Evolutionary conservation across 1,140 invertebrate species (phyloP), one percentile per base, ranked within the genome.

Genomic region (Rhagoletis pomonella): DNA sequence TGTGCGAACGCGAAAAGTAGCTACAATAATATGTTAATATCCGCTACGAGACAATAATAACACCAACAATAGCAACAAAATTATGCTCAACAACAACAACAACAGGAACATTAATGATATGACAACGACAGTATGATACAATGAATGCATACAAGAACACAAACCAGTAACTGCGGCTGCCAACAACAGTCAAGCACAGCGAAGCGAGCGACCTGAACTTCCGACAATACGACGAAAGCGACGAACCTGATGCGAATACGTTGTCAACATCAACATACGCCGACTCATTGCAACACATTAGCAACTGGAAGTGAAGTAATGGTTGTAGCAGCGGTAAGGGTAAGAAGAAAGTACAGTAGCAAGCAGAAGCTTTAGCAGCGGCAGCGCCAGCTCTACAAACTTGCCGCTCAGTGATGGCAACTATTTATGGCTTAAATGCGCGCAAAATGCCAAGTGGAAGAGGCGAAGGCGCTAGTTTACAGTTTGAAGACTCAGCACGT

Each of bases 21-120:
- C 86, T 67, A 86, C 86, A 86, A 86, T 86, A 86, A 86, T 69
- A 86, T 69, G 86, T 86, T 86, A 86, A 86, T 86, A 86, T 86
- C 62, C 86, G 86, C 65, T 17, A 50, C 50, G 86, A 86, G 86
- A 69, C 86, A 86, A 69, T 67, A 42, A 69, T 50, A 86, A 50
- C n/a, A 67, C 6, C 81, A 85, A n/a, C 6, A 59, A n/a, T 5
- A 62, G 29, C 81, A 85, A 60, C 29, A 84, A 29, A 29, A 29
- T 29, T 29, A 29, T 29, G 29, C 29, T 29, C 29, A 29, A 29
- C 19, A 81, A n/a, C 12, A 50, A n/a, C 73, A 84, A 10, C n/a
- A 85, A 42, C 81, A 39, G 4, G 17, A 59, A 10, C 55, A 85
- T 59, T 58, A 59, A n/a, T 85, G 42, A 17, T 6, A 47, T 50